Base-by-base conservation (phyloP, 2,797 vertebrate species). In the Karalla daura region DNA sequence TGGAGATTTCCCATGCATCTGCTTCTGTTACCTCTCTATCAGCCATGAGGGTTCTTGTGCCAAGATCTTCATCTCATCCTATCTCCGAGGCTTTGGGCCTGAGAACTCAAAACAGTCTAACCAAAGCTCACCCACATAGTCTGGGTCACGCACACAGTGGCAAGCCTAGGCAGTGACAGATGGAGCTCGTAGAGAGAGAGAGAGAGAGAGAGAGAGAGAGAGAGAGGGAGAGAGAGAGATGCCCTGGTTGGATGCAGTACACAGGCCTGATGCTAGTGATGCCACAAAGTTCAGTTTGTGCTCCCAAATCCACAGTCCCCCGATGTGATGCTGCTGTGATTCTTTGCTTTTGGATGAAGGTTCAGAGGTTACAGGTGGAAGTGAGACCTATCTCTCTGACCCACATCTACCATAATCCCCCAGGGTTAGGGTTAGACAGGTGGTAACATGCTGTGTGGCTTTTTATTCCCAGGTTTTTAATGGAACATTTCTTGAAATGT, bases 91-190 rank as follows among this genome's bases (percentile, higher is more conserved):
- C 68, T 78, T 70, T 65, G 55, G 58, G 64, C 55, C 64, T 66
- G 61, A 78, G 54, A 75, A 75, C 74, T 83, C 62, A 40, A 62
- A 79, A 81, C 70, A 62, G 67, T 70, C 74, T 79, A 64, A 74
- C 70, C 62, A 78, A 80, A 83, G 75, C 74, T 81, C 72, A 78
- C 84, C 74, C 80, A 81, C 78, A 74, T 59, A 69, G 76, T 51
- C 54, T 46, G 65, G 83, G 90, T 86, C 87, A 78, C 33, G 40
- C 47, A 75, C 60, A 66, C 82, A 79, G 84, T 74, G 65, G 76
- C 64, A 61, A 33, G 77, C 68, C 66, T 76, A n/a, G n/a, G n/a
- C 55, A 8, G 63, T 70, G 71, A 88, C 91, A 91, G 90, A 91
- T 89, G 91, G 90, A 83, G 80, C 70, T 75, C 52, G 63, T 65